Conservation (phyloP, 2,888 invertebrate species). For the Pristionchus maxplancki region DNA sequence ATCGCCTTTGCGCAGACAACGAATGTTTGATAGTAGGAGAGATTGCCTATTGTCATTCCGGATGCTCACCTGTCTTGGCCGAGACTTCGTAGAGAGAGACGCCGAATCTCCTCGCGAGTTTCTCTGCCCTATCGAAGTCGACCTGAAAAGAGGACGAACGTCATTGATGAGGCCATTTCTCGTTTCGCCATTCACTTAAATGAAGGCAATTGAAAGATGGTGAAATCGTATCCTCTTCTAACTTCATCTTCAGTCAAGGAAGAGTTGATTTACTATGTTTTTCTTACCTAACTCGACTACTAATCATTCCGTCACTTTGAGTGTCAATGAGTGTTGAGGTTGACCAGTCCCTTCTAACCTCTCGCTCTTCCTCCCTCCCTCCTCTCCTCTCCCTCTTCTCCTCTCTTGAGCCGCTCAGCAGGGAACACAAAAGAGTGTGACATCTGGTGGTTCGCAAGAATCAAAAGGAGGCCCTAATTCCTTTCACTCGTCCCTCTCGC, state of each 20-base stretch:
- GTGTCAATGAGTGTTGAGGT: slow-evolving; percentile 24
- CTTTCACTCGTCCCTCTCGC: background rate
- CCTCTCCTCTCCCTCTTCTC: background rate
- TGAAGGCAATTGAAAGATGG: background rate
- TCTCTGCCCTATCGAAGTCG: slow-evolving; percentile 76
- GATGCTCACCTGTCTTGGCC: slow-evolving; percentile 74
- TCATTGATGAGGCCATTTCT: slow-evolving; percentile 21
- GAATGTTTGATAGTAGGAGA: slow-evolving; percentile 33
- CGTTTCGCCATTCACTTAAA: background rate
- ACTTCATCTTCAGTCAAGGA: background rate
- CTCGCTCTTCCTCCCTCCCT: background rate
- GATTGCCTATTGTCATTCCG: slow-evolving; percentile 13
- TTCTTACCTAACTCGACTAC: background rate
- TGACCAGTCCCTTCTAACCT: background rate
- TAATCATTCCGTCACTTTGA: slow-evolving; percentile 11
- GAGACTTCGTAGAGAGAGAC: slow-evolving; percentile 78
- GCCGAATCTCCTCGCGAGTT: slow-evolving; percentile 74
- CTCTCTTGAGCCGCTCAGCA: background rate
- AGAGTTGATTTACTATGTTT: background rate
- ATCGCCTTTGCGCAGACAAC: background rate
- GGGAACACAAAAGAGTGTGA: slow-evolving; percentile 41
- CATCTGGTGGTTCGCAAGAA: slow-evolving; percentile 32
- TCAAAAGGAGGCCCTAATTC: slow-evolving; percentile 39
- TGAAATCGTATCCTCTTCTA: background rate
- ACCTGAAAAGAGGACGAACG: slow-evolving; percentile 62